phyloP scores from a whole-genome alignment of 2,113 vertebrate genomes.

The Dromaius novaehollandiae region DNA sequence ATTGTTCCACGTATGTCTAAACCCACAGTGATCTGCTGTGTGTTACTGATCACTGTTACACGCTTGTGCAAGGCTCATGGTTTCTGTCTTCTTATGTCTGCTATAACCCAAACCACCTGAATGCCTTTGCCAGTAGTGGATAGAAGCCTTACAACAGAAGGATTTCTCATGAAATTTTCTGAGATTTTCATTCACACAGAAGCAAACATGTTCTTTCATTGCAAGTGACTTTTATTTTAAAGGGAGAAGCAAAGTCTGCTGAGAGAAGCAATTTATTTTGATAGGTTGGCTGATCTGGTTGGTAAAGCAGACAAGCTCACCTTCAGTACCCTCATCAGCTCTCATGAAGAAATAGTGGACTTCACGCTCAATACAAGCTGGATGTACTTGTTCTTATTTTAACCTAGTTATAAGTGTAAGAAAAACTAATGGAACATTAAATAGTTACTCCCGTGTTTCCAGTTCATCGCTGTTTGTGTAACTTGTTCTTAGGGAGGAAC shows the following conservation, averaged over 20 bases:
- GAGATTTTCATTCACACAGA: background rate
- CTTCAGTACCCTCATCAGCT: background rate
- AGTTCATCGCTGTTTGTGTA: background rate
- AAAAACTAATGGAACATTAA: background rate
- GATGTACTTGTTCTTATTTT: background rate
- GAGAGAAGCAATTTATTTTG: background rate
- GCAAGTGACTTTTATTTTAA: background rate
- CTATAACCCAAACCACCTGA: background rate
- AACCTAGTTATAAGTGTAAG: background rate
- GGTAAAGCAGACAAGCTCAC: background rate
- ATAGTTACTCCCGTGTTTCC: background rate
- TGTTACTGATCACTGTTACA: background rate
- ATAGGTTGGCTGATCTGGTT: background rate
- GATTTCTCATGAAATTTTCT: background rate
- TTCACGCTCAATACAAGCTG: background rate
- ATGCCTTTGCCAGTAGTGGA: background rate
- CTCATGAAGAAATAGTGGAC: background rate
- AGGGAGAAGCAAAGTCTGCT: background rate
- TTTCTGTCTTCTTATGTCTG: background rate
- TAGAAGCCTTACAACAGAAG: background rate
- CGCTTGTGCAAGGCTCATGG: background rate
- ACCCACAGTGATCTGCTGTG: background rate
- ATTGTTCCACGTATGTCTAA: background rate
- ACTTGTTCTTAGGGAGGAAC: background rate
- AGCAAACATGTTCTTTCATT: background rate